Conservation (phyloP, 2,113 vertebrate species). For the Marmota flaviventris region DNA sequence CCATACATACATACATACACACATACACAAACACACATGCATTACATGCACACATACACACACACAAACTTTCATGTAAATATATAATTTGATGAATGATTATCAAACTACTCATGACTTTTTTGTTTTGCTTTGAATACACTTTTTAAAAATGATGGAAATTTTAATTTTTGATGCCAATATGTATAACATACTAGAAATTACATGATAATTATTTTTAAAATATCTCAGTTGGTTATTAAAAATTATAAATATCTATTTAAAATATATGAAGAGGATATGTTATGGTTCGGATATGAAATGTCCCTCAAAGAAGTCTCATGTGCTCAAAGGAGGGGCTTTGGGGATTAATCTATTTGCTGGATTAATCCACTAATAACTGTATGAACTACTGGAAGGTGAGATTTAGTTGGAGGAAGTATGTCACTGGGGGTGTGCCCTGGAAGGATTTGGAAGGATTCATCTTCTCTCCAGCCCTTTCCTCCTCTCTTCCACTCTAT, state of each 20-base stretch:
- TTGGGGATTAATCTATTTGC: too few species aligned
- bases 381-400: too few species aligned
- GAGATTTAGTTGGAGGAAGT: too few species aligned
- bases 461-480: too few species aligned
- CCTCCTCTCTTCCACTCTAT: too few species aligned
- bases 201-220: background rate
- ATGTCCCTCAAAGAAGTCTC: too few species aligned
- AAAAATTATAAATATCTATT: conserved; percentile 2
- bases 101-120: background rate
- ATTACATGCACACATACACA: background rate
- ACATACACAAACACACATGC: background rate
- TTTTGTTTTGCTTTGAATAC: background rate
- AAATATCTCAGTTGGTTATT: background rate
- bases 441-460: too few species aligned
- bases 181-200: background rate
- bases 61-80: background rate
- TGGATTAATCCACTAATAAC: too few species aligned
- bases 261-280: background rate
- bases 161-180: conserved; percentile 6
- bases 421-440: too few species aligned
- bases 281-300: background rate
- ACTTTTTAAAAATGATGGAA: background rate
- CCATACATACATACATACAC: background rate
- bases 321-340: too few species aligned
- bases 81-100: background rate